Evolutionary conservation across 2,888 invertebrate genomes (phyloP).

Genomic region (Cryptocephalus moraei): DNA sequence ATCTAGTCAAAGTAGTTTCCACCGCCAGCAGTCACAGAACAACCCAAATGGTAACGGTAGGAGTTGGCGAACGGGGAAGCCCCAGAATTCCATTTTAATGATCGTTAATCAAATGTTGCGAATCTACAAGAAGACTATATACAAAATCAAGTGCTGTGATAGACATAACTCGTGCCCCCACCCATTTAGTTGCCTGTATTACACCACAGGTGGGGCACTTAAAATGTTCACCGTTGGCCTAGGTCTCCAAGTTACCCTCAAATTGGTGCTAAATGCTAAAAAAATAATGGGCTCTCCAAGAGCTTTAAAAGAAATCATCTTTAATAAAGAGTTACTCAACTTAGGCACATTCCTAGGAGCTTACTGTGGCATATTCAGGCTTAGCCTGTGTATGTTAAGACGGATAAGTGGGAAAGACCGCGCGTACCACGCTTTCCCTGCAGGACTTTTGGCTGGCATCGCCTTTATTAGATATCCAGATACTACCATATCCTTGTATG

Average conservation of each 20-base stretch:
- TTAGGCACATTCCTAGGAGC: slow-evolving; percentile 60
- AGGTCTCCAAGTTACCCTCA: slow-evolving; percentile 49
- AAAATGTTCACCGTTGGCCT: slow-evolving; percentile 54
- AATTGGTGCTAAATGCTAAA: slow-evolving; percentile 46
- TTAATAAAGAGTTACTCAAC: slow-evolving; percentile 46
- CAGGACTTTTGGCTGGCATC: slow-evolving; percentile 60
- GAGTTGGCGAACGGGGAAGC: slow-evolving; percentile 23
- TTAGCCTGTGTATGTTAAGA: slow-evolving; percentile 53
- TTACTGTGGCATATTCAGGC: slow-evolving; percentile 54
- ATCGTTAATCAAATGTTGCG: slow-evolving; percentile 36
- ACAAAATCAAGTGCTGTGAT: slow-evolving; percentile 41
- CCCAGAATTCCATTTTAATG: slow-evolving; percentile 31
- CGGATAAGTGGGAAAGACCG: slow-evolving; percentile 51
- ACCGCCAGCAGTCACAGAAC: slow-evolving; percentile 24
- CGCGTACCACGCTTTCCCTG: slow-evolving; percentile 53
- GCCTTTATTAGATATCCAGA: slow-evolving; percentile 66
- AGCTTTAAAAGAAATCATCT: slow-evolving; percentile 41
- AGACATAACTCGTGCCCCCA: slow-evolving; percentile 49
- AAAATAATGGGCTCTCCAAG: slow-evolving; percentile 44
- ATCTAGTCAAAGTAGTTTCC: slow-evolving; percentile 27
- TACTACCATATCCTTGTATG: slow-evolving; percentile 68
- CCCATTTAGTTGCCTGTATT: slow-evolving; percentile 50
- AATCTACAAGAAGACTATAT: slow-evolving; percentile 38
- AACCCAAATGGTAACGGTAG: slow-evolving; percentile 19
- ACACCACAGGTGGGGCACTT: slow-evolving; percentile 44